Base-by-base conservation (phyloP, 23 tunicate genomes). In the Botrylloides violaceus region DNA sequence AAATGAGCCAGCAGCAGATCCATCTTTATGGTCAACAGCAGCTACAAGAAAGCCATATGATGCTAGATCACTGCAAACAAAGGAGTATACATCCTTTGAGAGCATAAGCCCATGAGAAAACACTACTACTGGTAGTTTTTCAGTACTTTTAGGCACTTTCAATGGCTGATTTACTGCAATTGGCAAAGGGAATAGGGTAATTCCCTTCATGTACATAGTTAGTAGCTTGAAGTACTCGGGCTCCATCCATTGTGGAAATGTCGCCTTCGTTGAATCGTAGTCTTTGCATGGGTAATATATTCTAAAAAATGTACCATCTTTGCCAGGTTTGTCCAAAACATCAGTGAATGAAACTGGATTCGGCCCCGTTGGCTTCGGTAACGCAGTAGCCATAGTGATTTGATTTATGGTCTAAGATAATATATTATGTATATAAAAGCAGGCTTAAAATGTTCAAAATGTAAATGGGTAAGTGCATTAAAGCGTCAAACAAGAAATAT, bases 11-110 rank as follows among this genome's bases (percentile, higher is more conserved):
- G 81, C 48, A 2, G 81, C 73, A 34, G 81, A 65, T 55, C 35
- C 30, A 61, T 77, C 81, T 38, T 53, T 49, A 43, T 77, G 81
- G 18, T 77, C 81, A 20, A 77, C 31, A 65, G 81, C 81, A 2
- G 72, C 64, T 9, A 77, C 81, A 1, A 77, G 29, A 32, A 65
- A 64, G 1, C 81, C 81, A 66, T 77, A 50, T 1, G 81, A 77
- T 34, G 81, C 81, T 2, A 77, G 29, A 27, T 77, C 62, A 21
- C 25, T 34, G 26, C 74, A 49, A 6, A 77, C 65, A 30, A 39
- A 31, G 37, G 59, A 43, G 73, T 77, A 77, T 3, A 53, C 37
- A 1, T 25, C 21, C 68, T 65, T 79, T 22, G 57, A 50, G 57
- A 63, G 76, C 1, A 49, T 65, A 34, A 79, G 26, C 0, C 83